Percentiles rank a stretch among this genome's conserved stretches.
These are phyloP conservation scores for Heliconius eleuchia DNA, from an alignment of 1,140 invertebrate species.

Conservation along the genomic window DNA sequence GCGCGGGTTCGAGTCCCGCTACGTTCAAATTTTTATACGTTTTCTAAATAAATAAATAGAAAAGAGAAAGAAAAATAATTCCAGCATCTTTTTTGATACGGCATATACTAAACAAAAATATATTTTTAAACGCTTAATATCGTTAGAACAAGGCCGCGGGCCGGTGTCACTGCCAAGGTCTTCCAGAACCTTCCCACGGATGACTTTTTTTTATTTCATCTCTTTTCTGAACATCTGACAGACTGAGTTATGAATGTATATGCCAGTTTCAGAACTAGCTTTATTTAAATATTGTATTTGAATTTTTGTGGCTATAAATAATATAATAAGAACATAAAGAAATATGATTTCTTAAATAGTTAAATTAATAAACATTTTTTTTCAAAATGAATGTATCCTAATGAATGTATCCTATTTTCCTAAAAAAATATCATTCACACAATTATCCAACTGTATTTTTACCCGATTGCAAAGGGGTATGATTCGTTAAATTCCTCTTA, in stretches of 20 bases:
- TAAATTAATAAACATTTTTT: too few relatives aligned
- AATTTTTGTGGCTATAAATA: neutral
- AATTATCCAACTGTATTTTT: too few relatives aligned
- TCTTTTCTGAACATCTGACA: constrained; percentile 7
- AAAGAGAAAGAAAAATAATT: constrained; percentile 8
- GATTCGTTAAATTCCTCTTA: too few relatives aligned
- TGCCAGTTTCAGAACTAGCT: neutral
- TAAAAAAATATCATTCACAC: too few relatives aligned
- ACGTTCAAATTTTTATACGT: too few relatives aligned
- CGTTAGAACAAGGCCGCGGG: constrained; percentile 45
- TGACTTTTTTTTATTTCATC: constrained; percentile 23
- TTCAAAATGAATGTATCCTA: too few relatives aligned
- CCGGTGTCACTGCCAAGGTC: constrained; percentile 59
- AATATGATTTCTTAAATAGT: too few relatives aligned
- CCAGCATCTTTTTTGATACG: neutral
- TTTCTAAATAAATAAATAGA: too few relatives aligned
- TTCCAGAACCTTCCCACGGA: constrained; percentile 52
- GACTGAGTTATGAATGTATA: constrained; percentile 16
- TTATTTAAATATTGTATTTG: neutral
- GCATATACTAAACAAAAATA: constrained; percentile 7
- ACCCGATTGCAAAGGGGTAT: too few relatives aligned
- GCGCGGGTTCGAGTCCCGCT: too few relatives aligned
- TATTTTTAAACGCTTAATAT: constrained; percentile 37
- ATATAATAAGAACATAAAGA: neutral
- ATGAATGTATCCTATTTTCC: too few relatives aligned